Evolutionary conservation across 2,888 invertebrate genomes (phyloP), one percentile per base, ranked within the genome.

Genomic region (Pachymerium ferrugineum): DNA sequence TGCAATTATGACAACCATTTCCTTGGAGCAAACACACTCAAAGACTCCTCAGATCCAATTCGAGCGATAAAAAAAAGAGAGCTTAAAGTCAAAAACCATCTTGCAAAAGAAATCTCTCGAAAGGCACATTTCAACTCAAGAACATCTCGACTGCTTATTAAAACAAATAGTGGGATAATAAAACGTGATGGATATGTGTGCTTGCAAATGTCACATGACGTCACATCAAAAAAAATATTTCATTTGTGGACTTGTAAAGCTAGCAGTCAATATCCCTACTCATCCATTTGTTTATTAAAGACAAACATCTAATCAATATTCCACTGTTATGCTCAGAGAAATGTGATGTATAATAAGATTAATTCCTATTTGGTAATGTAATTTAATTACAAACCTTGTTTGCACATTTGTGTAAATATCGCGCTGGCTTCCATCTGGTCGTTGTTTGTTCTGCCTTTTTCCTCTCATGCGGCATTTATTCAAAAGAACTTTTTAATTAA

Each of bases 1-100:
- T 54, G 54, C 54, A 54, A 54, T 54, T 54, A 54, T 54, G 54
- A 54, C 54, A 54, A 54, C 54, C n/a, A 28, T 54, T 54, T 54
- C 54, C 54, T 54, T 14, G 25, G 28, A 54, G 54, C 54, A 54
- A 54, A 54, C 54, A 54, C 28, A 8, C 54, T 54, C 54, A 54
- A 54, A 54, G 54, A 54, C 54, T 54, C 54, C 38, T 54, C 22
- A 54, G 54, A 54, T 54, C 28, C 54, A 54, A 54, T 54, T 25
- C 54, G 28, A 25, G 54, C 54, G 54, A 54, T 54, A 54, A 54
- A 54, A 54, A 54, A 47, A 47, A 42, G 47, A n/a, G n/a, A 16
- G 14, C 28, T 54, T 54, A 25, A 54, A 54, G 54, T 54, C 54
- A 54, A 54, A 54, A 54, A 54, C 54, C 54, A 54, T 54, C 54